Evolutionary conservation across 2,113 vertebrate genomes (phyloP), one percentile per base, ranked within the genome.

Genomic region (Passer domesticus): DNA sequence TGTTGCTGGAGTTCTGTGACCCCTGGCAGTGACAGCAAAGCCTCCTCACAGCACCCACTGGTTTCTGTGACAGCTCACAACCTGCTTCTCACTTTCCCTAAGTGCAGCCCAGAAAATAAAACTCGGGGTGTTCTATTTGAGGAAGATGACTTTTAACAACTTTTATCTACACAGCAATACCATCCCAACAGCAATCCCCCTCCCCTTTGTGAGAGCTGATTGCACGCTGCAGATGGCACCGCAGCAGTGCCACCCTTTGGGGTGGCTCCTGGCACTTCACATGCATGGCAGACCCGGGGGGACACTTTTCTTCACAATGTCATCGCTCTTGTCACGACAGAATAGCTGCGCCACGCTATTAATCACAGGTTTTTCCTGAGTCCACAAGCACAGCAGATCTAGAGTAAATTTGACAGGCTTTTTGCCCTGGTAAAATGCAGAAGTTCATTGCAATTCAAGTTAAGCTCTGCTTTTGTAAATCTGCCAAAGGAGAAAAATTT

Each of bases 401-500:
- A 73, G 86, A 95, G 64, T 83, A 68, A 50, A 86, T 83, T 96
- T 96, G 94, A 90, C 88, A 85, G 60, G 89, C 33, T 90, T 94
- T 88, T 87, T 78, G 44, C 92, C 79, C 69, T 84, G 80, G 84
- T 93, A 93, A 97, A 96, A 97, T 76, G 82, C 87, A 91, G 80
- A 80, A 69, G 60, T 94, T 95, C 83, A 91, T 96, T 94, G 89
- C 84, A 87, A 95, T 96, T 97, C 94, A 85, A 68, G 83, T 70
- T 96, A 91, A 96, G 91, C 89, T 95, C 83, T 89, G 67, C 83
- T 94, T 96, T 90, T 94, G 92, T 94, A 96, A 96, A 96, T 93
- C 85, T 95, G 74, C 86, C 83, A 95, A 88, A 89, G 87, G 89
- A 90, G 70, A 63, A 78, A 80, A 95, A 83, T 82, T 80, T 95